A percentile compares a stretch with the other conserved stretches of the same genome.
These are phyloP conservation scores for Thomomys bottae DNA, from an alignment of 2,113 vertebrate species.

Conservation along the genomic window DNA sequence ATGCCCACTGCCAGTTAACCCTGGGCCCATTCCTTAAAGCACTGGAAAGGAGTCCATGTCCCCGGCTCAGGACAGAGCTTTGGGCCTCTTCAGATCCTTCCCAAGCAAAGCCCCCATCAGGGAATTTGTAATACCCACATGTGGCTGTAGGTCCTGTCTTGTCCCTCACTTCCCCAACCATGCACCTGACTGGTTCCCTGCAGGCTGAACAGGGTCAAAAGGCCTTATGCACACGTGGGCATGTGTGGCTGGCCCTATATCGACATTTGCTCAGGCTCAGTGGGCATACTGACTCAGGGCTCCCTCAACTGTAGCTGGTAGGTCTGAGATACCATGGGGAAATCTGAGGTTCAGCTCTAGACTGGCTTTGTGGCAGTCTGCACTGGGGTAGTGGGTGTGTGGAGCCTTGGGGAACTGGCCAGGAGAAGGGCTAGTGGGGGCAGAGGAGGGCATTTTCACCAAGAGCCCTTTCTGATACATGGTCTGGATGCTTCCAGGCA, in stretches of 20 bases:
- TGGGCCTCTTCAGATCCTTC: rapidly evolving
- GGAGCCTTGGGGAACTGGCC: rapidly evolving
- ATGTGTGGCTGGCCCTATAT: too few species aligned
- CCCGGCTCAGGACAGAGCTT: not conserved
- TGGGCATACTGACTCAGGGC: not conserved
- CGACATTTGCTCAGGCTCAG: not conserved
- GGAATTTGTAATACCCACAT: rapidly evolving
- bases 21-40: not conserved
- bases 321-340: not conserved
- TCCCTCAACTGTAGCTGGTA: not conserved
- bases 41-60: not conserved
- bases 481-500: rapidly evolving
- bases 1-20: not conserved
- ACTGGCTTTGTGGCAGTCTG: not conserved
- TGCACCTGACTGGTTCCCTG: too few species aligned
- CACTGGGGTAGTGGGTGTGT: rapidly evolving
- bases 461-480: rapidly evolving
- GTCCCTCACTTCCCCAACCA: not conserved
- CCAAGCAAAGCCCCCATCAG: rapidly evolving
- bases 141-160: not conserved
- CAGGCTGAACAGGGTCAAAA: not conserved
- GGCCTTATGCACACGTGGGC: rapidly evolving
- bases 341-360: not conserved
- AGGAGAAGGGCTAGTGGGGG: not conserved
- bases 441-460: not conserved